A percentile compares a stretch with the other conserved stretches of the same genome.
Conservation (phyloP, 1,140 invertebrate species). For the Plodia interpunctella region DNA sequence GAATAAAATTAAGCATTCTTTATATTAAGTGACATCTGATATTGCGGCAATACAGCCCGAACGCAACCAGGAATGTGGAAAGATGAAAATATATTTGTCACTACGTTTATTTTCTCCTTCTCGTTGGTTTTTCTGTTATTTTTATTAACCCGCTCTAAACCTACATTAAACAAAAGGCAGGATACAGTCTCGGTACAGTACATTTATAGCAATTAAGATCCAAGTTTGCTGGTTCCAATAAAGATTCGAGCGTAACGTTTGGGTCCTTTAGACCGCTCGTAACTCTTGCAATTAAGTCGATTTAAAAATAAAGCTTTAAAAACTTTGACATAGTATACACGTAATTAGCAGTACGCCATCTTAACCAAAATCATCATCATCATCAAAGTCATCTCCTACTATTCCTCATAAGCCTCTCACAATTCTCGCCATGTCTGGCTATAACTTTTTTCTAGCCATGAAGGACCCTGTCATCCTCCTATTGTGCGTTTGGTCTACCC, state of each 20-base stretch:
- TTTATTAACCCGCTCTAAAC: not conserved
- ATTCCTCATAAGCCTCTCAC: no score
- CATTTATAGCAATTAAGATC: conserved; percentile 44
- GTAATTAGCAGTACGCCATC: not conserved
- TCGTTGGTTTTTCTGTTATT: not conserved
- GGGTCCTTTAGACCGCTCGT: conserved; percentile 37
- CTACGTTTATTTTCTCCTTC: no score
- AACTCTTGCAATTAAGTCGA: conserved; percentile 63
- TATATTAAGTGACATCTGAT: no score
- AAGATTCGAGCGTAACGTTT: conserved; percentile 39
- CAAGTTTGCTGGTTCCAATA: conserved; percentile 29
- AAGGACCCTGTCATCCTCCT: no score
- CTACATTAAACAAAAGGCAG: not conserved
- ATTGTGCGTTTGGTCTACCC: no score
- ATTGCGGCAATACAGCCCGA: no score
- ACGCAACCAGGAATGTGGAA: no score
- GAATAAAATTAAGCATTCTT: no score
- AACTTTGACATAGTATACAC: conserved; percentile 22
- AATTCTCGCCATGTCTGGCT: no score
- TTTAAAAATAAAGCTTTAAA: conserved; percentile 67
- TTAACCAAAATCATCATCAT: not conserved
- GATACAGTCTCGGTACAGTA: conserved; percentile 15
- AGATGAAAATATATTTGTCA: no score
- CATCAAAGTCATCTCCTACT: no score
- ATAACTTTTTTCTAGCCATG: no score